phyloP scores from a whole-genome alignment of 2,113 vertebrate species.

The Lota lota region DNA sequence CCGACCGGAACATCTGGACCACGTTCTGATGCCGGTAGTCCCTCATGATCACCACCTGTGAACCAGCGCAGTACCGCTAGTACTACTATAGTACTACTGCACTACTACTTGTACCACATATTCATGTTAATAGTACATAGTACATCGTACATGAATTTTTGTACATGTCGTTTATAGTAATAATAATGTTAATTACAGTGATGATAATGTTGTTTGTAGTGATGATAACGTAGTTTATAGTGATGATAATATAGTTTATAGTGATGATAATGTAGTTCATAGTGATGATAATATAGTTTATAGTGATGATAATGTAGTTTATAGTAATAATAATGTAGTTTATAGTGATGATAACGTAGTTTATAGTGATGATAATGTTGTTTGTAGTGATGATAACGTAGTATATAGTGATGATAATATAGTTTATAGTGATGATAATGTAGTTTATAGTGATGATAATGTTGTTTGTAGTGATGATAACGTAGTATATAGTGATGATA shows the following conservation, averaged over 20 bases:
- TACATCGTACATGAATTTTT: background rate
- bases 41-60: slow-evolving; percentile 93
- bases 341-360: no score
- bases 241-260: no score
- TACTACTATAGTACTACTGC: background rate
- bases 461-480: no score
- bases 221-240: no score
- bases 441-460: background rate
- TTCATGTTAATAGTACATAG: background rate
- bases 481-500: no score
- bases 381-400: background rate
- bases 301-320: no score
- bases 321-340: background rate
- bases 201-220: no score
- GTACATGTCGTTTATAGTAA: background rate
- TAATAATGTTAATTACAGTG: background rate
- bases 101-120: background rate
- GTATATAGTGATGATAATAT: background rate
- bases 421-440: background rate
- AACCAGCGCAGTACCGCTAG: background rate
- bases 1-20: slow-evolving; percentile 91
- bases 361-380: no score
- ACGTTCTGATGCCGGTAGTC: slow-evolving; percentile 88
- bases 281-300: background rate
- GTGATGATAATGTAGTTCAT: background rate